phyloP scores from a whole-genome alignment of 2,888 invertebrate species.

The Morpho achilles region DNA sequence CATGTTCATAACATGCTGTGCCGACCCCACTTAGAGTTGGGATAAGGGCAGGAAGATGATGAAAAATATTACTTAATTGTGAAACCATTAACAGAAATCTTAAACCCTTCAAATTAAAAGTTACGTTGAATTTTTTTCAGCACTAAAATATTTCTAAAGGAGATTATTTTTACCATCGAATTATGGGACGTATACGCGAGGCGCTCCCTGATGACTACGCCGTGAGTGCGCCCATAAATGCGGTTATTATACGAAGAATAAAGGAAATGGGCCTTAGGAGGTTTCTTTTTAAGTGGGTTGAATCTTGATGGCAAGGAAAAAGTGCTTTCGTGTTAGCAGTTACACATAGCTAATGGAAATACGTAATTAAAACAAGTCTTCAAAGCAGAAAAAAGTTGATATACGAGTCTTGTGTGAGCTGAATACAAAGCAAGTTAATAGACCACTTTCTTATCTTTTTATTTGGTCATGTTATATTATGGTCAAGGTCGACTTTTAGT shows the following conservation, averaged over 20 bases:
- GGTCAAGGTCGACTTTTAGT: no score
- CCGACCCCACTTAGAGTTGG: no score
- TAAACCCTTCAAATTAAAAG: no score
- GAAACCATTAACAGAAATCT: no score
- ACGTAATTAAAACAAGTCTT: conserved; percentile 4
- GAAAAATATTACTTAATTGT: no score
- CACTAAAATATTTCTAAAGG: no score
- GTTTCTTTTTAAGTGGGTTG: conserved; percentile 18
- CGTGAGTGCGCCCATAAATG: conserved; percentile 25
- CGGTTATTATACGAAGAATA: conserved; percentile 26
- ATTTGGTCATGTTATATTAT: no score
- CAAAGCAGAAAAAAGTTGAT: not conserved
- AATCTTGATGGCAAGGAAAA: conserved; percentile 13
- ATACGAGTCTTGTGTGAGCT: not conserved
- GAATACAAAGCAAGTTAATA: no score
- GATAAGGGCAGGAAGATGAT: no score
- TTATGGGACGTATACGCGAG: conserved; percentile 14
- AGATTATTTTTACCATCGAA: conserved; percentile 10
- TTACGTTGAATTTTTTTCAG: no score
- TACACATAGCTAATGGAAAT: conserved; percentile 12
- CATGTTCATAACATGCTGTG: no score
- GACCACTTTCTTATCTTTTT: no score
- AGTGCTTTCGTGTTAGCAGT: conserved; percentile 6
- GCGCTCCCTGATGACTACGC: conserved; percentile 9
- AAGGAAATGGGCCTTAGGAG: conserved; percentile 21